Evolutionary conservation across 2,797 vertebrate genomes (phyloP), one percentile per base, ranked within the genome.

Genomic region (Gouania willdenowi): DNA sequence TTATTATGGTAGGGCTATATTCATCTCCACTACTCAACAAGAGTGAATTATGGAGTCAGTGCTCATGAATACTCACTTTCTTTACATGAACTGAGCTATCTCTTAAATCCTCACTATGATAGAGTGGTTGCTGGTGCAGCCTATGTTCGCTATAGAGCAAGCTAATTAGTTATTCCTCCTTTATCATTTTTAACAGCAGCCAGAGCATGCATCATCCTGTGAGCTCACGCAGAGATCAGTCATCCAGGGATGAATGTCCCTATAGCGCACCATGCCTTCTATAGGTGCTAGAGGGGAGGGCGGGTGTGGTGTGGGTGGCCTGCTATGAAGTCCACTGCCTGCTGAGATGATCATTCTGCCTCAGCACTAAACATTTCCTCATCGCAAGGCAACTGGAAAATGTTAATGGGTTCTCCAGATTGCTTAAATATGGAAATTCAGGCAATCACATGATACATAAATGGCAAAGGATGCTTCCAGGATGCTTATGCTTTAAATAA

Each of bases 391-490:
- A 35, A 67, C 48, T 38, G 54, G 46, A 32, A 78, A 75, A 82
- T 77, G 61, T 59, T 82, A 81, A 79, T 78, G 59, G 33, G 0
- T 60, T 75, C 64, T n/a, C 60, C 43, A 72, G 66, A 78, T 77
- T 60, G 70, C 60, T 47, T 47, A 63, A 76, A 76, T 73, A 76
- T 83, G 73, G 66, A 81, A 81, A 82, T 81, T 33, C 29, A 34
- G 53, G 26, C 48, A 59, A 63, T 75, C 8, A 48, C 61, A 77
- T 34, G 39, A 49, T 35, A 62, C 54, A 41, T 66, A 57, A 71
- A 75, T 65, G 64, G 31, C 13, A 15, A 43, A 75, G 45, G 55
- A 41, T 43, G 41, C 8, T 13, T n/a, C n/a, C 31, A 35, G 38
- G 38, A 31, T 25, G 42, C 47, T 66, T 65, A 68, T 33, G 36